Base-by-base conservation (phyloP, 2,113 vertebrate genomes). In the Cricetomys ansorgei region DNA sequence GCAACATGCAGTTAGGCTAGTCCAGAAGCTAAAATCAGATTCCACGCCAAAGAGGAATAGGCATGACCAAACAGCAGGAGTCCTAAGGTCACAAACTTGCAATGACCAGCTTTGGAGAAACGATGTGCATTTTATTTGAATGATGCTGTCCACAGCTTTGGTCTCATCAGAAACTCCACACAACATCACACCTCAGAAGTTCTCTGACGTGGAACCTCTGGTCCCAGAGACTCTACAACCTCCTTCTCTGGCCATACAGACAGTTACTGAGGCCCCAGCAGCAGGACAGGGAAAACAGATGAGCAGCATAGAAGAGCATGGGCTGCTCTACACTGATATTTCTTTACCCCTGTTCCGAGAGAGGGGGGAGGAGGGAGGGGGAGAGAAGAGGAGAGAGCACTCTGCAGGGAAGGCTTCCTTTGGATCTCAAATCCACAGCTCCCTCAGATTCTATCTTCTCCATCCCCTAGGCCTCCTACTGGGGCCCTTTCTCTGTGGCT, bases 261-360 rank as follows among this genome's bases (percentile, higher is more conserved):
- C 29, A 37, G 62, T 31, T 37, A 50, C 43, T 37, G 59, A 67
- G 62, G 62, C 16, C 43, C 29, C 40, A 45, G 45, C 40, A 45
- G 45, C 31, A 67, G 43, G 17, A 67, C 83, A 37, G 62, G 29
- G 57, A 4, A 19, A 80, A 25, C 10, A 21, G 64, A 19, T 12
- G n/a, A 43, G 59, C 31, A 55, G 2, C 0, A 1, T 4, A 3
- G 19, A 55, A 27, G 3, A 11, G 43, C 3, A 1, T 0, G 34
- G n/a, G 48, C 43, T 37, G 5, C 17, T 75, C 72, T 3, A 62
- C 11, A 25, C 31, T 4, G 50, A 80, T 34, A 77, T 17, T 34
- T 50, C 70, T 77, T 13, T 59, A 57, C 34, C 27, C 77, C 34
- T 25, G 50, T 55, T 31, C 8, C 11, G 77, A 1, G 4, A 10